Base-by-base conservation (phyloP, 2,113 vertebrate species). In the Gadus chalcogrammus region DNA sequence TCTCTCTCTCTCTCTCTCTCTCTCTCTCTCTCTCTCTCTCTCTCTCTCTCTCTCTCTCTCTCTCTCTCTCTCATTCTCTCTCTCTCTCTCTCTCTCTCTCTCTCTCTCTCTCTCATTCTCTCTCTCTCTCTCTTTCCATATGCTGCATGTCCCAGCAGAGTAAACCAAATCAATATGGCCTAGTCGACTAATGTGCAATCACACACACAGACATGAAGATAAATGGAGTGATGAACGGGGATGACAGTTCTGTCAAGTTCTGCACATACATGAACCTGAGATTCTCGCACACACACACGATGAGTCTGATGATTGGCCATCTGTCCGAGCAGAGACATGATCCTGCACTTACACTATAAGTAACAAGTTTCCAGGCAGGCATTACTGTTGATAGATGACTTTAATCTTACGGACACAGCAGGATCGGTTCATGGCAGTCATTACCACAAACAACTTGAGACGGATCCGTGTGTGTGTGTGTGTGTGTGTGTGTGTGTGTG, bases 151-250 rank as follows among this genome's bases (percentile, higher is more conserved):
- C 72, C 81, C 84, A 84, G 77, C 80, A 79, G 70, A 84, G 71
- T 76, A 79, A 48, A 72, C 63, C 75, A 71, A 84, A 89, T 89
- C 85, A 84, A 88, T 87, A 82, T 78, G 85, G 82, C 75, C 28
- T 58, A 64, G 77, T 75, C 81, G 81, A 89, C 87, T 85, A 87
- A 89, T 86, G 84, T 22, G 75, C 74, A 20, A 24, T 24, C 52
- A 53, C 52, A 53, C 52, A 53, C 52, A 53, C 52, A 53, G 9
- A 8, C 52, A 55, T 1, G 53, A 13, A 55, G 12, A 55, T 16
- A 55, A 16, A 16, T 55, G 9, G 3, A 12, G 12, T 5, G 31
- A 1, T 5, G 31, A 35, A 55, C 5, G 53, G 53, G 53, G 53
- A 55, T 55, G 53, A 13, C 53, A 55, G 53, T 13, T 16, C 12